phyloP scores from a whole-genome alignment of 2,113 vertebrate species.

The Rhagologus leucostigma region DNA sequence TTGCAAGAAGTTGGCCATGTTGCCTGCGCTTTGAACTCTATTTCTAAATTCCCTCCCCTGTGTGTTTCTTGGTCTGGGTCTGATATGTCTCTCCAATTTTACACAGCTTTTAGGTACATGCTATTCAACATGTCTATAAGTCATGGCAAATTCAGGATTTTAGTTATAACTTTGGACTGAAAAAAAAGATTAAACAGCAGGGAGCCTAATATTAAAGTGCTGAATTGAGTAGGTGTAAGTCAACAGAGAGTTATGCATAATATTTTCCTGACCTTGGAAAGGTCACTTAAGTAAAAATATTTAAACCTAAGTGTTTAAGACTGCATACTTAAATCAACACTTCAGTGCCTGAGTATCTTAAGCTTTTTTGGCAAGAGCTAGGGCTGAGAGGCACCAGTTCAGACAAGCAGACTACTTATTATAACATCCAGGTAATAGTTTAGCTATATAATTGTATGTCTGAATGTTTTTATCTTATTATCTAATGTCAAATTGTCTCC shows the following conservation, averaged over 20 bases:
- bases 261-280: constrained; percentile 9
- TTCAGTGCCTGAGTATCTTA: background rate
- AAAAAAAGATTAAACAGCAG: background rate
- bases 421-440: background rate
- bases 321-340: background rate
- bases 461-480: background rate
- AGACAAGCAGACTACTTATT: background rate
- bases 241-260: constrained; percentile 22
- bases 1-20: background rate
- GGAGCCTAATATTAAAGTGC: background rate
- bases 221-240: constrained; percentile 7
- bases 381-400: background rate
- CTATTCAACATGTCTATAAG: background rate
- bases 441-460: background rate
- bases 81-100: background rate
- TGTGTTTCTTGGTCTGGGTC: background rate
- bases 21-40: background rate
- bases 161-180: background rate
- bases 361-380: background rate
- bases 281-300: constrained; percentile 19
- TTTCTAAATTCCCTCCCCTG: background rate
- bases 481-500: background rate
- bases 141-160: background rate
- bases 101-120: background rate
- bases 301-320: background rate